Evolutionary conservation across 2,113 vertebrate genomes (phyloP).

Genomic region (Labeo rohita): DNA sequence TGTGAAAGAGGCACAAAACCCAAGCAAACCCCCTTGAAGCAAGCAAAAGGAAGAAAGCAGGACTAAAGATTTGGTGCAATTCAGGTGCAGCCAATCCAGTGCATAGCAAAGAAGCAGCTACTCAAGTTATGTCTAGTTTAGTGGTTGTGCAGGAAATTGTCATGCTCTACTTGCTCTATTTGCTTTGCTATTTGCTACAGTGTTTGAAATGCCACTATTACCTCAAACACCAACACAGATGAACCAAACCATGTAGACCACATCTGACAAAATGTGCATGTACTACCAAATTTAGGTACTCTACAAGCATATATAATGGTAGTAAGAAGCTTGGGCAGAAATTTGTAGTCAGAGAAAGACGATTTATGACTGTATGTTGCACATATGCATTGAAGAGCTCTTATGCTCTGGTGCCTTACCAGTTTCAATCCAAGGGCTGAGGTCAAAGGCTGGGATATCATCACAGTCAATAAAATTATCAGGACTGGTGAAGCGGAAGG

Average conservation of each 20-base stretch:
- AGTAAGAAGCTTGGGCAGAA: background rate
- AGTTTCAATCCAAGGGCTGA: slow-evolving; percentile 67
- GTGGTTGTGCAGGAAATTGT: background rate
- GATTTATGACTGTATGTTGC: background rate
- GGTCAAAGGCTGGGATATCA: slow-evolving; percentile 53
- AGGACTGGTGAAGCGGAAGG: slow-evolving; percentile 46
- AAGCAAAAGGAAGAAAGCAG: background rate
- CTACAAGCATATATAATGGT: background rate
- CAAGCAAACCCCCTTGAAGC: background rate
- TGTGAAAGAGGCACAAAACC: background rate
- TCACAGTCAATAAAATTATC: slow-evolving; percentile 56
- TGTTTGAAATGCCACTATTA: background rate
- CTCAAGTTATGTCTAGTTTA: background rate
- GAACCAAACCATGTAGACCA: slow-evolving; percentile 14
- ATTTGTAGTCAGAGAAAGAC: background rate
- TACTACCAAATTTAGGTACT: background rate
- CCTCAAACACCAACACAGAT: slow-evolving; percentile 61
- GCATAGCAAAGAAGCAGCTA: background rate
- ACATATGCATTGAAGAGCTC: background rate
- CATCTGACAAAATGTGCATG: too few species aligned
- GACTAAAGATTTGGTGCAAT: background rate
- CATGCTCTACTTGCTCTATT: background rate
- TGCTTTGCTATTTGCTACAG: background rate
- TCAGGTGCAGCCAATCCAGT: background rate
- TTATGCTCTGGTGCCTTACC: slow-evolving; percentile 49